Evolutionary conservation across 2,113 vertebrate species (phyloP), one percentile per base, ranked within the genome.

Genomic region (Pterocles orientalis): DNA sequence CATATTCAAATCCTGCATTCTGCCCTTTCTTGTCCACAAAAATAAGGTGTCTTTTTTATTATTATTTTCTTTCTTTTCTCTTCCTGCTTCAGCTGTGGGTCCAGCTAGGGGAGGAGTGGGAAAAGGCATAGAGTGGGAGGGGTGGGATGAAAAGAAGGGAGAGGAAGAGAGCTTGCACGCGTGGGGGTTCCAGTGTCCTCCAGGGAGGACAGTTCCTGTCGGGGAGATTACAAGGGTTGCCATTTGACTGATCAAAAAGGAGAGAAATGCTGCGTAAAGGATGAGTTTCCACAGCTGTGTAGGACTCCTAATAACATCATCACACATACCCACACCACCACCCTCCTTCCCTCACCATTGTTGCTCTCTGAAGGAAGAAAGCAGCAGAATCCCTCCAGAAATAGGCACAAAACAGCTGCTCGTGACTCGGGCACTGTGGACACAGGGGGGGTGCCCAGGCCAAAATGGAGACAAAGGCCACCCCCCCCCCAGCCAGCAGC

Each of bases 181-280:
- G 6, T 19, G 25, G 58, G 54, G 69, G 21, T 58, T 0, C 1
- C 14, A 24, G 62, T 62, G 76, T 94, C 70, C 86, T 92, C 73
- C 9, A 3, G 83, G 82, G 88, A 96, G 69, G 57, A 36, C 82
- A 83, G 83, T 82, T 97, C 82, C 87, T 96, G 88, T 96, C 90
- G 94, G n/a, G 34, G 53, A 90, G 43, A 95, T 82, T 91, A 91
- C 92, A 84, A 64, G 60, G 58, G 50, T 48, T 97, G 92, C 93
- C 95, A 95, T 90, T 12, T 86, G 65, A 78, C 79, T 61, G 61
- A 97, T 96, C 88, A 95, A 88, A 97, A 97, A 94, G 51, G 41
- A 92, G 91, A 85, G 66, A 91, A 93, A 82, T 41, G 10, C 81
- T 76, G 43, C 1, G 31, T 26, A 92, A 72, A 82, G 58, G 60